Conservation (phyloP, 2,113 vertebrate genomes). For the Crotalus horridus region DNA sequence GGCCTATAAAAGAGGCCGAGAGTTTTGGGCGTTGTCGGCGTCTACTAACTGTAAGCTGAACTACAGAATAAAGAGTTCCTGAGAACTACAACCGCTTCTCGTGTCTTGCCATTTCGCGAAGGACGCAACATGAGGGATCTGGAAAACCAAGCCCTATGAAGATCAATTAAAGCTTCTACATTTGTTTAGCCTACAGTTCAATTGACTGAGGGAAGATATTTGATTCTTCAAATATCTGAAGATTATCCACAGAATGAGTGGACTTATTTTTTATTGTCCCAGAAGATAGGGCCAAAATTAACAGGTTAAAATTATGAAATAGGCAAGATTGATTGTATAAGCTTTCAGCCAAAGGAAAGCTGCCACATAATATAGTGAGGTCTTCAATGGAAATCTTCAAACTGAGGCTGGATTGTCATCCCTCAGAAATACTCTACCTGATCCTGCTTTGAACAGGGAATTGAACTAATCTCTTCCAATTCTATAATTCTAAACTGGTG, state of each 20-base stretch:
- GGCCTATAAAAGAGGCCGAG: too few relatives aligned
- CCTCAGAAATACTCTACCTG: not conserved
- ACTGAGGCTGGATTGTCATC: not conserved
- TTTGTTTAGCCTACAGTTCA: not conserved
- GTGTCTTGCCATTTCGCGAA: too few relatives aligned
- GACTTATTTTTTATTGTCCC: not conserved
- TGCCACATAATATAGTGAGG: not conserved
- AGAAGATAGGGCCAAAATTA: not conserved
- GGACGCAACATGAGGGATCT: too few relatives aligned
- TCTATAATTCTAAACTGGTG: not conserved
- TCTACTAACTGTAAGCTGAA: too few relatives aligned
- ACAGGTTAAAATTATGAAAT: not conserved
- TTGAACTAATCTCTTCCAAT: not conserved
- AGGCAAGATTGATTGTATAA: not conserved
- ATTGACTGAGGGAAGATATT: not conserved
- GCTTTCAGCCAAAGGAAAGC: not conserved
- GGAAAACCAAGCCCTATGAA: not conserved
- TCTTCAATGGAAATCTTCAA: not conserved
- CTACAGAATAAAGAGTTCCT: too few relatives aligned
- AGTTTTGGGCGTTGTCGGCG: too few relatives aligned
- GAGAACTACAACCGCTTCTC: too few relatives aligned
- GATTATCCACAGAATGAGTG: not conserved
- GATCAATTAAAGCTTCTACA: not conserved
- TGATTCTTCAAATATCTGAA: not conserved
- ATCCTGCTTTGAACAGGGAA: not conserved